phyloP scores from a whole-genome alignment of 2,797 vertebrate genomes.

The Halcyon chelicuti region DNA sequence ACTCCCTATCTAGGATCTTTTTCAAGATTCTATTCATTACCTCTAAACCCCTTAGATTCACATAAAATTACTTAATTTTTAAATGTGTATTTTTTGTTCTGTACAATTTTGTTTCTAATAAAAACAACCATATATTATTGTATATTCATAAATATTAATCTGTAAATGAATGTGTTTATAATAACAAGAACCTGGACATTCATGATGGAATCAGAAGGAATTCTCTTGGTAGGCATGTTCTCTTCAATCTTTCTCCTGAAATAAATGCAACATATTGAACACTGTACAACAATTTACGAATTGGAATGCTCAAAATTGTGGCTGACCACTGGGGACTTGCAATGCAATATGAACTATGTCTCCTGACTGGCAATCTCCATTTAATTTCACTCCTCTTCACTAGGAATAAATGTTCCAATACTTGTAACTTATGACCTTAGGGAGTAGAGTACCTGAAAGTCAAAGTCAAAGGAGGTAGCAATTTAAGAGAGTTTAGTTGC shows the following conservation, averaged over 20 bases:
- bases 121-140: neutral
- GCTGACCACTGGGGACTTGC: neutral
- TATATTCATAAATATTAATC: neutral
- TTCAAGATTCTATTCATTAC: neutral
- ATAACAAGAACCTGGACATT: neutral
- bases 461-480: constrained; percentile 14
- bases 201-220: neutral
- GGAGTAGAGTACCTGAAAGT: constrained; percentile 34
- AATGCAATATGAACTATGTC: neutral
- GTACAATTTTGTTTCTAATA: neutral
- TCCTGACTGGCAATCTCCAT: constrained; percentile 43
- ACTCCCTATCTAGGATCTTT: neutral
- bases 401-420: constrained; percentile 39
- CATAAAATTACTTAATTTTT: neutral
- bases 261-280: constrained; percentile 47
- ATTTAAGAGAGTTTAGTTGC: constrained; percentile 15
- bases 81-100: neutral
- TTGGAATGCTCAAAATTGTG: constrained; percentile 44
- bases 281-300: neutral
- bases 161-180: neutral
- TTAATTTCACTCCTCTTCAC: constrained; percentile 42
- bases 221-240: neutral
- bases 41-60: neutral
- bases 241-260: neutral
- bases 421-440: constrained; percentile 11